Conservation (phyloP, 2,113 vertebrate genomes). For the Oncorhynchus clarkii region DNA sequence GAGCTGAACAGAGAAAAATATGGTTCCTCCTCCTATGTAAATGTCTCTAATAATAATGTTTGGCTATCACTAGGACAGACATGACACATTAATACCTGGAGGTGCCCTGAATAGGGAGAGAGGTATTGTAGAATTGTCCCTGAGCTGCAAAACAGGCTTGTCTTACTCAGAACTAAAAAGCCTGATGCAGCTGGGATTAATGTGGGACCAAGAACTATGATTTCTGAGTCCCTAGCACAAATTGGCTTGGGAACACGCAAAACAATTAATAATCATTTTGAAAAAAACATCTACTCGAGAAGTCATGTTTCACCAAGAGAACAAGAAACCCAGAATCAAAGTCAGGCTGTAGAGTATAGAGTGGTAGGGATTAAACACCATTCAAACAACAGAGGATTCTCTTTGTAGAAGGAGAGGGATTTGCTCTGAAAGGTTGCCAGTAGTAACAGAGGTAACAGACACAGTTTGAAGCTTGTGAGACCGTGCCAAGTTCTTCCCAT, state of each 20-base stretch:
- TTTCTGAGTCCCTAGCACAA: no score
- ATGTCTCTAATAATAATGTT: background rate
- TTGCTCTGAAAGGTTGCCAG: conserved; percentile 62
- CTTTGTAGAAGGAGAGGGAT: conserved; percentile 35
- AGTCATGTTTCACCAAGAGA: background rate
- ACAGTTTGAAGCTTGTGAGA: conserved; percentile 43
- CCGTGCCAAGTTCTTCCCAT: conserved; percentile 37
- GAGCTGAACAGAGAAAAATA: background rate
- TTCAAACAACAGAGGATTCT: conserved; percentile 11
- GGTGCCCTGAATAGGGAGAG: background rate
- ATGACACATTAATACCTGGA: no score
- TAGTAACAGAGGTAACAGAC: conserved; percentile 56
- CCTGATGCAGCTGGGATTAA: background rate
- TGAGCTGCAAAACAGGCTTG: background rate
- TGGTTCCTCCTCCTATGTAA: background rate
- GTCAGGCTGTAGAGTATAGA: background rate
- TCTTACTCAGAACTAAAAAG: background rate
- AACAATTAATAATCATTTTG: no score
- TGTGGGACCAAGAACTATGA: no score
- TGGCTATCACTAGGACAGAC: background rate
- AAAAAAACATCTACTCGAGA: background rate
- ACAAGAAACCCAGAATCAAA: background rate
- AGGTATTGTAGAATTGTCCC: background rate
- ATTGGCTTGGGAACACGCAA: no score
- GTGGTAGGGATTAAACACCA: conserved; percentile 7